Evolutionary conservation across 23 tunicate genomes (phyloP).

Genomic region (Diplosoma virens): DNA sequence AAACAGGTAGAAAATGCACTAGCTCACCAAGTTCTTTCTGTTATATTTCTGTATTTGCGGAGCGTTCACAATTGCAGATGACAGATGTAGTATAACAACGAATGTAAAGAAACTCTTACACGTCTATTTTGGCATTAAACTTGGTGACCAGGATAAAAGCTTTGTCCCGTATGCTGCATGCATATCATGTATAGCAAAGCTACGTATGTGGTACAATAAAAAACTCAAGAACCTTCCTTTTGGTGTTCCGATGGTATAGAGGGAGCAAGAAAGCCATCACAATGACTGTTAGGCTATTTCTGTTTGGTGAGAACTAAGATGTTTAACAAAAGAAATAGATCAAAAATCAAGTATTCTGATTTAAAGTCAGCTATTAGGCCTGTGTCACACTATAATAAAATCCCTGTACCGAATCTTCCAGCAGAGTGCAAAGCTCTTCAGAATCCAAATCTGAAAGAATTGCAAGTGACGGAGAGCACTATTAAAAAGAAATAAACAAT

Average conservation of each 20-base stretch:
- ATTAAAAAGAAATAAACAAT: conserved; percentile 16
- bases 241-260: conserved; percentile 49
- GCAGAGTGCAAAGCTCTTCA: not conserved
- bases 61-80: conserved; percentile 17
- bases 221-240: conserved; percentile 31
- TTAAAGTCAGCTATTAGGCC: conserved; percentile 26
- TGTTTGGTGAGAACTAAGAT: conserved; percentile 25
- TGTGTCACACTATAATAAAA: conserved; percentile 25
- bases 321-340: conserved; percentile 16
- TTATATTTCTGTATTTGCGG: conserved; percentile 33
- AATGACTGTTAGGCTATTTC: conserved; percentile 37
- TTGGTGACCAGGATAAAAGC: conserved; percentile 34
- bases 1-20: conserved; percentile 23
- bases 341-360: conserved; percentile 28
- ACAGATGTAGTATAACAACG: conserved; percentile 13
- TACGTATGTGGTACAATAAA: conserved; percentile 31
- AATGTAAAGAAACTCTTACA: conserved; percentile 24
- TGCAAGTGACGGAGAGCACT: conserved; percentile 25
- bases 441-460: not conserved
- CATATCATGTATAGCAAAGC: conserved; percentile 13
- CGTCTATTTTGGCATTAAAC: conserved; percentile 22
- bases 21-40: conserved; percentile 28
- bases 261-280: conserved; percentile 21
- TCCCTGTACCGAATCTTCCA: conserved; percentile 19
- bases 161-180: conserved; percentile 26